Percentiles rank a stretch among this genome's conserved stretches.
phyloP scores from a whole-genome alignment of 2,888 invertebrate species.

The Orgyia antiqua region DNA sequence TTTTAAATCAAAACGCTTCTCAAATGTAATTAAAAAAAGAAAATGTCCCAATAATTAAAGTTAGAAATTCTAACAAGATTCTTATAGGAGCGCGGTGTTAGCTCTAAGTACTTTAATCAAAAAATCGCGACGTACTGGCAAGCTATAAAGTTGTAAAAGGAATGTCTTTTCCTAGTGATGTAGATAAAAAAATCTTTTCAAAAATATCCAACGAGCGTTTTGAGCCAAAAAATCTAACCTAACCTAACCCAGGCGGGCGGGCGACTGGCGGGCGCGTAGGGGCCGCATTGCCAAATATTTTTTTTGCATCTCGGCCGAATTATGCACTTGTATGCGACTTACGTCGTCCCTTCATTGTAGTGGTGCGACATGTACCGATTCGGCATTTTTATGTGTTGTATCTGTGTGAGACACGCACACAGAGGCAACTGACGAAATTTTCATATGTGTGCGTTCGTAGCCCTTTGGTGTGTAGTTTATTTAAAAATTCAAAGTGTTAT shows the following conservation, averaged over 20 bases:
- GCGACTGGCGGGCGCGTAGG: constrained; percentile 77
- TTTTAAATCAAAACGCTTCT: constrained; percentile 55
- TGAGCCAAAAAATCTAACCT: constrained; percentile 79
- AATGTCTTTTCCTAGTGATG: constrained; percentile 56
- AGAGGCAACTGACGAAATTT: constrained; percentile 52
- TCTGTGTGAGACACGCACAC: constrained; percentile 70
- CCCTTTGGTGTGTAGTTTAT: constrained; percentile 65
- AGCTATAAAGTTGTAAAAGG: constrained; percentile 55
- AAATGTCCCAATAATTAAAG: constrained; percentile 27
- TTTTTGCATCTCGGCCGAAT: constrained; percentile 79
- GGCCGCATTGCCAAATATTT: constrained; percentile 79
- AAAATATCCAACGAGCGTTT: constrained; percentile 73
- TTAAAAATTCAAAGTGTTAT: constrained; percentile 70
- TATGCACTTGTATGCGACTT: constrained; percentile 79
- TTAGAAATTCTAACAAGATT: constrained; percentile 52
- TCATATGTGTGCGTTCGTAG: constrained; percentile 57
- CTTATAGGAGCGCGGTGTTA: constrained; percentile 41
- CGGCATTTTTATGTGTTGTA: constrained; percentile 65
- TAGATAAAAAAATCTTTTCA: constrained; percentile 61
- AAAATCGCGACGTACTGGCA: constrained; percentile 65
- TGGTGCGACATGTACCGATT: constrained; percentile 75
- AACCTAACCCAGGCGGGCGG: constrained; percentile 77
- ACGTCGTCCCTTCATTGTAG: constrained; percentile 76
- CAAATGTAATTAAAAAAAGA: constrained; percentile 29
- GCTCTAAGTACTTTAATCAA: constrained; percentile 58